Conservation (phyloP, 2,888 invertebrate species). For the Cordilura impudica region DNA sequence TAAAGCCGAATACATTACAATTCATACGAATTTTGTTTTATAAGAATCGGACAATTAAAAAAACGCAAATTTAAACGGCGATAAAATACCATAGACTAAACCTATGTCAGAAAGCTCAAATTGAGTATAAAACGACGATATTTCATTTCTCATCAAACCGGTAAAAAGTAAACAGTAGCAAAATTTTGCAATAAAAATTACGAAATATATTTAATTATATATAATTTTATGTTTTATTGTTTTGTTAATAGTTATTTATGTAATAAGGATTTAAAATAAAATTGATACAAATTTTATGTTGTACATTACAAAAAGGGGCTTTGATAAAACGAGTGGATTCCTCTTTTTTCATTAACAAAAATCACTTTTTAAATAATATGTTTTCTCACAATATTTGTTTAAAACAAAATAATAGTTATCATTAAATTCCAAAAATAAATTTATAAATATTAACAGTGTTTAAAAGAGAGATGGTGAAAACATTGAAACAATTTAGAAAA, state of each 20-base stretch:
- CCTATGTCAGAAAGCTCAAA: no score
- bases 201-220: background rate
- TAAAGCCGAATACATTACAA: no score
- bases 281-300: background rate
- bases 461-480: background rate
- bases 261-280: background rate
- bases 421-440: background rate
- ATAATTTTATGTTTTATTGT: background rate
- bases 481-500: background rate
- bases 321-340: no score
- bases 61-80: no score
- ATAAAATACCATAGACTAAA: no score
- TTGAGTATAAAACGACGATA: no score
- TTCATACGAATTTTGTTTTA: no score
- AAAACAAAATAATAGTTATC: constrained; percentile 32
- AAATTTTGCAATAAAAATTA: background rate
- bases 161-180: no score
- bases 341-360: background rate
- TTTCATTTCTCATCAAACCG: background rate
- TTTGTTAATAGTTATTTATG: background rate
- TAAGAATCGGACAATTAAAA: no score
- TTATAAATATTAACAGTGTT: constrained; percentile 1
- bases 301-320: background rate
- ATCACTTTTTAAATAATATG: background rate
- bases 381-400: constrained; percentile 30